Base-by-base conservation (phyloP, 2,888 invertebrate species). In the Melanophora roralis region DNA sequence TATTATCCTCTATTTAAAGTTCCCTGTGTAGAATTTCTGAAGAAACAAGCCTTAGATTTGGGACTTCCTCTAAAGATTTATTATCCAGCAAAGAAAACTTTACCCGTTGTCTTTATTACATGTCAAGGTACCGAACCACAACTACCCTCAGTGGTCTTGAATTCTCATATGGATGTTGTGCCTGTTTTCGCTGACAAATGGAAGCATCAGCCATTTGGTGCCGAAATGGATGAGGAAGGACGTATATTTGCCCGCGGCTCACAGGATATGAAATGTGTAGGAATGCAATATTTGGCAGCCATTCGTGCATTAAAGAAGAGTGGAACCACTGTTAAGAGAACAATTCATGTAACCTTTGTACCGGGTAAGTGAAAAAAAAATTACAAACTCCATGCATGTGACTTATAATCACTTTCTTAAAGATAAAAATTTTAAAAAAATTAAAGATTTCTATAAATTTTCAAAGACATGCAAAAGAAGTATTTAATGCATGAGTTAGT, bases 141-240 rank as follows among this genome's bases (percentile, higher is more conserved):
- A 0, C 89, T 95, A 40, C 93, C 95, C 0, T 91, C 95, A 11
- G 92, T 98, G 78, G 91, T 98, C 85, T 92, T 98, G 19, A 98
- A 98, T 88, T 96, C 97, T 3, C 98, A 99, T 88, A 97, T 96
- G 92, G 98, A 98, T 89, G 98, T 99, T 0, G 98, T 98, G 0
- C 95, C 96, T 7, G 97, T 95, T 0, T 95, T 94, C 86, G 92
- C 92, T 82, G 95, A 97, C 43, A 94, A 95, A 86, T 98, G 98
- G 98, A 95, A 93, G 0, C 93, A 97, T 87, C 95, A 95, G 36
- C 98, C 98, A 2, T 98, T 98, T 89, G 93, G 92, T 81, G 98
- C 95, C 0, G 93, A 95, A 83, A 95, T 97, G 86, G 96, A 96
- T 86, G 92, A 93, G 0, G 92, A 95, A 77, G 98, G 97, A 1